phyloP scores from a whole-genome alignment of 2,888 invertebrate genomes.

The Heterodera filipjevi region DNA sequence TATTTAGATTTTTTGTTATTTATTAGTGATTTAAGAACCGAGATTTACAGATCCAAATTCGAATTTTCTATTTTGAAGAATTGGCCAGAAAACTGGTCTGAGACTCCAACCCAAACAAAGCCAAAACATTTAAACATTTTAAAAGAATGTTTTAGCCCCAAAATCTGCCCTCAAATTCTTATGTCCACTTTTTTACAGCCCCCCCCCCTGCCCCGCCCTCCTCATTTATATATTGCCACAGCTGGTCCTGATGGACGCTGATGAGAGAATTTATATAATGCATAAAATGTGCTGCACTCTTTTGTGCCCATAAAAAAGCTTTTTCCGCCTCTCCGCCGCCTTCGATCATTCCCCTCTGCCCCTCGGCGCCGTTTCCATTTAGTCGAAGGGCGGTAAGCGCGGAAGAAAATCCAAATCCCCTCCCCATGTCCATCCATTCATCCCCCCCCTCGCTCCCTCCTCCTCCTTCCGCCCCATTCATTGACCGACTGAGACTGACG shows the following conservation, averaged over 20 bases:
- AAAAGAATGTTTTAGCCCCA: not conserved
- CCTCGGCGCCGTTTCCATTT: not conserved
- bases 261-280: not conserved
- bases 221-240: not conserved
- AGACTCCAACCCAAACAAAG: not conserved
- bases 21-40: no score
- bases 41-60: no score
- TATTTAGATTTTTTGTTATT: no score
- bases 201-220: no score
- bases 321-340: not conserved
- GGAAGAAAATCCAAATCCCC: constrained; percentile 1
- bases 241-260: not conserved
- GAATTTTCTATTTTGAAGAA: no score
- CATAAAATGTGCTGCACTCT: not conserved
- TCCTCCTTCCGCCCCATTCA: not conserved
- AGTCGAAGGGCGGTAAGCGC: not conserved
- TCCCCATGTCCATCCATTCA: not conserved
- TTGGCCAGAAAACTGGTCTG: no score
- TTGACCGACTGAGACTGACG: constrained; percentile 4
- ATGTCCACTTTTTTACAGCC: not conserved
- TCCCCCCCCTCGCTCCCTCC: not conserved
- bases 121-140: not conserved
- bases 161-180: not conserved
- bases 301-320: constrained; percentile 4
- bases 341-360: not conserved